A percentile compares a stretch with the other conserved stretches of the same genome.
These are phyloP conservation scores for Rhinoptilus africanus DNA, from an alignment of 2,113 vertebrate genomes.

Conservation along the genomic window DNA sequence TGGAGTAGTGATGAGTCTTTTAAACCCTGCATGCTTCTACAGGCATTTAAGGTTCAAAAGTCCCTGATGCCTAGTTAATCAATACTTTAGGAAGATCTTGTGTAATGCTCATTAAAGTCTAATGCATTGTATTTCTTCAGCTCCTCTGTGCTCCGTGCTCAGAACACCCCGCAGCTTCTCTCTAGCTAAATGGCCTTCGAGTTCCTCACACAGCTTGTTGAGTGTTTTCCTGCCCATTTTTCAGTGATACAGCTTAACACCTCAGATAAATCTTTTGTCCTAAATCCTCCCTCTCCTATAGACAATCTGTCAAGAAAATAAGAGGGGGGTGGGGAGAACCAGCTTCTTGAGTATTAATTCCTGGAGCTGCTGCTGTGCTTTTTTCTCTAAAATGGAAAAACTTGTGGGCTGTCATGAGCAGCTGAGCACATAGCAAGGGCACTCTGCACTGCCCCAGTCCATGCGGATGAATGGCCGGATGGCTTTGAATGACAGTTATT, in stretches of 20 bases:
- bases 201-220: constrained; percentile 5
- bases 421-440: neutral
- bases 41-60: constrained; percentile 49
- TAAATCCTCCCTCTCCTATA: neutral
- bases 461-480: neutral
- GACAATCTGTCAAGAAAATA: neutral
- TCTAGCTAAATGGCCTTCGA: neutral
- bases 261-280: constrained; percentile 19
- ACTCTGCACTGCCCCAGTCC: neutral
- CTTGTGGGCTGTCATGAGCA: neutral
- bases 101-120: constrained; percentile 54
- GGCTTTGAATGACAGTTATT: neutral
- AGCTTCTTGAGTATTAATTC: constrained; percentile 8
- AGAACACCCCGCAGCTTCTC: constrained; percentile 27
- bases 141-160: neutral
- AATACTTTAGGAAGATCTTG: constrained; percentile 59
- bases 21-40: constrained; percentile 47
- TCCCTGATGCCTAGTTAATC: constrained; percentile 56
- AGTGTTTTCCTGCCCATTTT: constrained; percentile 42
- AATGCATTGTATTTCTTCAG: constrained; percentile 36
- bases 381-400: neutral
- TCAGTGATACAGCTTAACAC: neutral
- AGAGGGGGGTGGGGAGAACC: neutral
- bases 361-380: neutral
- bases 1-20: constrained; percentile 23